Conservation (phyloP, 2,888 invertebrate genomes). For the Rhynchonema sp. region DNA sequence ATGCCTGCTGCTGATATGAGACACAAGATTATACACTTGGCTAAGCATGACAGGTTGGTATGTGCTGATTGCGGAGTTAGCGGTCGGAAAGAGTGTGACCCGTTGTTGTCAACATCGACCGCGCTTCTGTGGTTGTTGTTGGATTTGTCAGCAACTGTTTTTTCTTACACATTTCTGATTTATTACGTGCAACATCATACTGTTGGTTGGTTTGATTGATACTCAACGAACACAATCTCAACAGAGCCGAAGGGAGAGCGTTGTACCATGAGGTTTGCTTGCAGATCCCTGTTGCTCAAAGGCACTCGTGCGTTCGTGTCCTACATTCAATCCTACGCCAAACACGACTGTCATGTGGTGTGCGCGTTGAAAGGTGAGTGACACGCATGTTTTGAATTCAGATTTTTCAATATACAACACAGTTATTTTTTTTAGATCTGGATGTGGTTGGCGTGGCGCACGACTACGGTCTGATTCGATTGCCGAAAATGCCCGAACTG, state of each 20-base stretch:
- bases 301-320: slow-evolving; percentile 83
- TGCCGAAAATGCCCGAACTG: slow-evolving; percentile 88
- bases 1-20: not conserved
- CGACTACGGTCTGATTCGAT: slow-evolving; percentile 66
- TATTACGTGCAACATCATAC: no score
- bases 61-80: no score
- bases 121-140: no score
- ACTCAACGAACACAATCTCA: not conserved
- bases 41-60: not conserved
- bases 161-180: no score
- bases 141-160: no score
- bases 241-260: not conserved
- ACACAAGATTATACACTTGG: not conserved
- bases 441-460: slow-evolving; percentile 62
- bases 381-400: not conserved
- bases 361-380: slow-evolving; percentile 55
- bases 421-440: slow-evolving; percentile 41
- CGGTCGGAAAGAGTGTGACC: no score
- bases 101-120: no score
- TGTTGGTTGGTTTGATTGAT: no score
- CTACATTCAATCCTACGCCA: slow-evolving; percentile 72
- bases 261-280: no score
- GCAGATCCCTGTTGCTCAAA: slow-evolving; percentile 55
- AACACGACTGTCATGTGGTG: slow-evolving; percentile 80
- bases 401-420: not conserved